Percentiles rank a stretch among this genome's conserved stretches.
phyloP scores from a whole-genome alignment of 2,797 vertebrate species.

The Telmatherina bonti region DNA sequence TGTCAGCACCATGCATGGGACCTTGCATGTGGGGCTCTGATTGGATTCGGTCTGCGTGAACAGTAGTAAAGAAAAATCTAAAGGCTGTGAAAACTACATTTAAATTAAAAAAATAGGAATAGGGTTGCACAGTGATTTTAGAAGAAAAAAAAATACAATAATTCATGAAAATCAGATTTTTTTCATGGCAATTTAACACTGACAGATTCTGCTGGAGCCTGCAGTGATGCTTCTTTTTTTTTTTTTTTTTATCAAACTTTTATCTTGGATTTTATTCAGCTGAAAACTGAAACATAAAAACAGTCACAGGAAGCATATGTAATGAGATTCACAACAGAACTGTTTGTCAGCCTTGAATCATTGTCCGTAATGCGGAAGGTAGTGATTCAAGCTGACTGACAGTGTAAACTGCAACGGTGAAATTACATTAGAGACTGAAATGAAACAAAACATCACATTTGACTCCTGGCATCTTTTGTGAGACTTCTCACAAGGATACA shows the following conservation, averaged over 20 bases:
- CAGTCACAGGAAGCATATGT: slow-evolving; percentile 1
- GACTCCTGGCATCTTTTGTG: background rate
- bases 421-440: background rate
- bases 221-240: slow-evolving; percentile 30
- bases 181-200: background rate
- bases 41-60: slow-evolving; percentile 44
- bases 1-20: slow-evolving; percentile 16
- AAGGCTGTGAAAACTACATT: slow-evolving; percentile 5
- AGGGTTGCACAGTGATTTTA: slow-evolving; percentile 23
- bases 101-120: slow-evolving; percentile 22
- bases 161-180: slow-evolving; percentile 7
- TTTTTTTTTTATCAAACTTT: slow-evolving; percentile 14
- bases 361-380: background rate
- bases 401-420: background rate
- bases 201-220: slow-evolving; percentile 17
- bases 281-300: slow-evolving; percentile 13
- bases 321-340: background rate
- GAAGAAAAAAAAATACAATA: slow-evolving; percentile 3
- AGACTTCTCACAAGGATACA: slow-evolving; percentile 1
- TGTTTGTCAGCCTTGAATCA: slow-evolving; percentile 6
- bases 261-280: slow-evolving; percentile 19
- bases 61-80: slow-evolving; percentile 22
- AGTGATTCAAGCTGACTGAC: background rate
- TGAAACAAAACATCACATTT: background rate
- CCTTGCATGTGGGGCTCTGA: background rate